phyloP scores from a whole-genome alignment of 2,888 invertebrate genomes.

The Pollenia amentaria region DNA sequence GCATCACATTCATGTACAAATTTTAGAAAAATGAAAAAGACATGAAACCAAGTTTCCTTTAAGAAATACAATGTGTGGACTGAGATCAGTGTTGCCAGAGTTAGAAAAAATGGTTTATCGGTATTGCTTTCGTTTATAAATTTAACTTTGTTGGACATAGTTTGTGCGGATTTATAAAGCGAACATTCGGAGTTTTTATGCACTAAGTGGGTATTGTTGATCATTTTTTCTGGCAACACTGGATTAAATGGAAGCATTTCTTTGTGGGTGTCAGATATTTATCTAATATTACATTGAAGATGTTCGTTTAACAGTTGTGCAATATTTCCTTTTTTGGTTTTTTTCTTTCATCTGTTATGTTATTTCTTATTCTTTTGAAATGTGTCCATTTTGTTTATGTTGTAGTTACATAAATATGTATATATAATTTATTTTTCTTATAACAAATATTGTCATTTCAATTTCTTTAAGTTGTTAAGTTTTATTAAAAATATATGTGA shows the following conservation, averaged over 20 bases:
- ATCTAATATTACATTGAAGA: conserved; percentile 27
- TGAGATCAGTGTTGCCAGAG: no score
- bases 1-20: conserved; percentile 2
- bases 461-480: neutral
- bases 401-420: neutral
- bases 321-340: neutral
- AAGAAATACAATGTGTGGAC: no score
- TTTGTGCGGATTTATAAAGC: no score
- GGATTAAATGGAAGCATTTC: no score
- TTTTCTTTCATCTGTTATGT: neutral
- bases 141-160: no score
- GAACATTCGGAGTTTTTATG: no score
- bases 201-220: no score
- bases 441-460: neutral
- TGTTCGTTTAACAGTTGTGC: conserved; percentile 22
- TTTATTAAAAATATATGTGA: no score
- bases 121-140: no score
- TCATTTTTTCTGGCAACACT: no score
- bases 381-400: neutral
- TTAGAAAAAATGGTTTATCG: no score
- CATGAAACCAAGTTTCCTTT: no score
- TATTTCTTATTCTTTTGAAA: neutral
- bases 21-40: neutral
- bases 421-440: neutral
- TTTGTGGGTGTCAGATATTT: conserved; percentile 9